Evolutionary conservation across 1,140 invertebrate species (phyloP).

Genomic region (Monochamus saltuarius): DNA sequence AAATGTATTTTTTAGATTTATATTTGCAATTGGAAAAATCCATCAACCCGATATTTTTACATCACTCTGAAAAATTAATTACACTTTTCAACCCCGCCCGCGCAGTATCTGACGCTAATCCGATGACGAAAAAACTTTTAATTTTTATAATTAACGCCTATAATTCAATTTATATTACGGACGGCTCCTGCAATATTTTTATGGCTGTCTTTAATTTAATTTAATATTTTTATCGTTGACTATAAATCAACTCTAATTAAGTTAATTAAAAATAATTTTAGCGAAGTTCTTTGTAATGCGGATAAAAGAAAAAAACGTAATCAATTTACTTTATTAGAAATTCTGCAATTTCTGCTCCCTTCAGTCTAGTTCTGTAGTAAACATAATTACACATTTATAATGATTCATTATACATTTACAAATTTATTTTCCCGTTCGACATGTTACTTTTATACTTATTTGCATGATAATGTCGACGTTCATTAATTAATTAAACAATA

Average conservation of each 20-base stretch:
- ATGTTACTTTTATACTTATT: conserved; percentile 17
- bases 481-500: conserved; percentile 20
- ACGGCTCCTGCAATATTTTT: conserved; percentile 45
- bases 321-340: conserved; percentile 45
- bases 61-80: conserved; percentile 50
- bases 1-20: conserved; percentile 44
- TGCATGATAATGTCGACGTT: conserved; percentile 20
- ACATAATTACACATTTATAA: conserved; percentile 1
- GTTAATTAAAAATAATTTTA: conserved; percentile 54
- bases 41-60: conserved; percentile 46
- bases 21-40: conserved; percentile 42
- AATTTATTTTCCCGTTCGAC: conserved; percentile 19
- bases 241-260: conserved; percentile 54
- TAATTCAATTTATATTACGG: conserved; percentile 51
- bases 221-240: conserved; percentile 52
- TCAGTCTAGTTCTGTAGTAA: neutral
- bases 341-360: conserved; percentile 30
- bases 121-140: conserved; percentile 10
- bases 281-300: conserved; percentile 42
- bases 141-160: conserved; percentile 41
- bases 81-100: conserved; percentile 38
- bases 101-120: neutral
- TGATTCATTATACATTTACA: conserved; percentile 10
- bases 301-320: conserved; percentile 40
- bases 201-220: conserved; percentile 50